Conservation (phyloP, 2,113 vertebrate genomes). For the Eolophus roseicapilla region DNA sequence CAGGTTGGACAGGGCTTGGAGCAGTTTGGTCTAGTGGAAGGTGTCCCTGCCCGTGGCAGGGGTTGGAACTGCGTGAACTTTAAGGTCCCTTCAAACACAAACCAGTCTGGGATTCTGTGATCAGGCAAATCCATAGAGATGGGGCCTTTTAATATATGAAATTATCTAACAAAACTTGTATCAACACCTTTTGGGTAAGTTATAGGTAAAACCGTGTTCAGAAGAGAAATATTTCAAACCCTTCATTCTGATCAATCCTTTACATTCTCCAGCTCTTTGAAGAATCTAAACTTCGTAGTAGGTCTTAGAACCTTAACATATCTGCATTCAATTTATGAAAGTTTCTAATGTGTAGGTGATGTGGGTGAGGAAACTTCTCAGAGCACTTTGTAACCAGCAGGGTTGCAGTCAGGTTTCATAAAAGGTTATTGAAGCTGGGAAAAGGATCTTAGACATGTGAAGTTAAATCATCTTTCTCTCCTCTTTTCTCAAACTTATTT, state of each 20-base stretch:
- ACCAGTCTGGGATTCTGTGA: not conserved
- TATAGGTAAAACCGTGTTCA: not conserved
- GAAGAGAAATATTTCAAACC: not conserved
- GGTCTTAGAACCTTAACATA: not conserved
- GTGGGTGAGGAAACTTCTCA: not conserved
- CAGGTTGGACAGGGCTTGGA: not conserved
- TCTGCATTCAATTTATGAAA: not conserved
- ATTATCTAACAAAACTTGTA: not conserved
- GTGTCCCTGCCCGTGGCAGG: not conserved
- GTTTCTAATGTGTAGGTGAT: not conserved
- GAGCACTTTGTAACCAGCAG: not conserved
- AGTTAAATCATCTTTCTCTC: not conserved
- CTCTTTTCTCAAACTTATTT: not conserved
- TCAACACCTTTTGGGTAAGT: not conserved
- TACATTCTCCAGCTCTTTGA: not conserved
- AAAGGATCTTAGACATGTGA: not conserved
- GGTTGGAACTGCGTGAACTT: not conserved
- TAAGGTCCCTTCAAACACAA: not conserved
- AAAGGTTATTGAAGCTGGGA: not conserved
- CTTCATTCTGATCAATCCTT: rapidly evolving
- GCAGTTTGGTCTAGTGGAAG: not conserved
- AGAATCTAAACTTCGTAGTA: not conserved
- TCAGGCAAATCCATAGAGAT: not conserved
- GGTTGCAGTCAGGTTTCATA: not conserved
- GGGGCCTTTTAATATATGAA: not conserved